A percentile compares a stretch with the other conserved stretches of the same genome.
Evolutionary conservation across 92 coral and sea anemone species (phyloP).

Genomic region (Muricea muricata): DNA sequence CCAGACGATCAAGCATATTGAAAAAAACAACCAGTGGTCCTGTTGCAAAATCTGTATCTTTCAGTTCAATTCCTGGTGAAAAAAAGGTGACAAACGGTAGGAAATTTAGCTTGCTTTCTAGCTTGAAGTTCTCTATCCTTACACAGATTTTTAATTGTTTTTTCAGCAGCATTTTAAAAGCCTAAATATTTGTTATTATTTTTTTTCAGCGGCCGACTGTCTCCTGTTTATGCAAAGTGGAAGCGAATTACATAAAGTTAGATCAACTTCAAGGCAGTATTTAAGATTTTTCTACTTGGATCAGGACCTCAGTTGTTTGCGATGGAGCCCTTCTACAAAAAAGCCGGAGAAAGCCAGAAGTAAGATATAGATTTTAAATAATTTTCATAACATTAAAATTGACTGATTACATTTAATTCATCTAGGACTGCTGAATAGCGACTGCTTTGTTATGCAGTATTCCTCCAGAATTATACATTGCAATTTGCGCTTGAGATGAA

Average conservation of each 20-base stretch:
- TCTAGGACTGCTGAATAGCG: too few relatives aligned
- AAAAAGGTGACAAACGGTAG: constrained; percentile 94
- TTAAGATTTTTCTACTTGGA: constrained; percentile 89
- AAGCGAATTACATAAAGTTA: constrained; percentile 92
- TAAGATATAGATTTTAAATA: constrained; percentile 58
- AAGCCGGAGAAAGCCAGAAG: constrained; percentile 97
- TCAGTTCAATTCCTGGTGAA: constrained; percentile 96
- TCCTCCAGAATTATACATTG: too few relatives aligned
- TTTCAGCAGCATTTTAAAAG: too few relatives aligned
- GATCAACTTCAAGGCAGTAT: constrained; percentile 93
- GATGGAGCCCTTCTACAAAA: constrained; percentile 98
- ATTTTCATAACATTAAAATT: neutral
- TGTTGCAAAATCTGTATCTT: constrained; percentile 92
- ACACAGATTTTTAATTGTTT: neutral
- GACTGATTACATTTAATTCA: neutral
- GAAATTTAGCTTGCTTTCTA: constrained; percentile 38
- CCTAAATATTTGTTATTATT: constrained; percentile 5
- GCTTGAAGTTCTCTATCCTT: neutral
- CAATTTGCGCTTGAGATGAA: too few relatives aligned
- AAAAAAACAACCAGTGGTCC: constrained; percentile 88
- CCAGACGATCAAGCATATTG: constrained; percentile 81
- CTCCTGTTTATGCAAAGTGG: constrained; percentile 96
- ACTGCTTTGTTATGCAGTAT: too few relatives aligned
- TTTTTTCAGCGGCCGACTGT: constrained; percentile 85
- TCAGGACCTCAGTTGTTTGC: constrained; percentile 75